Evolutionary conservation across 2,113 vertebrate genomes (phyloP), one percentile per base, ranked within the genome.

Genomic region (Leiothrix lutea): DNA sequence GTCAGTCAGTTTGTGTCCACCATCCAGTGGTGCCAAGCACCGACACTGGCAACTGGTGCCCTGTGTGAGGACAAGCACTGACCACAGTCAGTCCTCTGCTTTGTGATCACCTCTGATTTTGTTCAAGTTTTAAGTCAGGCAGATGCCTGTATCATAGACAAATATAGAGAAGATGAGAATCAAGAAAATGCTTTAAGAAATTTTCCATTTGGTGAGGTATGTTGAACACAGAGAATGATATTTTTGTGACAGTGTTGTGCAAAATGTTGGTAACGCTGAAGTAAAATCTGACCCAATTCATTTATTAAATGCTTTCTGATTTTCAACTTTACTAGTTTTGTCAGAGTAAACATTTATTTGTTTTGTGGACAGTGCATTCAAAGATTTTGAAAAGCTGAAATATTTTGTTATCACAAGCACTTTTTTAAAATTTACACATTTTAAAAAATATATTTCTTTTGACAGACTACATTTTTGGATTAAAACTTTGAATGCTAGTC

Each of bases 271-370:
- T 78, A 50, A 38, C 4, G 9, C 5, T 75, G 6, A 24, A 6
- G 10, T 56, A 71, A 65, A 35, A 36, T 50, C 16, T 58, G 28
- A 50, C 2, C 13, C 21, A 45, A 87, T 5, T 6, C 62, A 35
- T 78, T 36, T 35, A 14, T 78, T 13, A 51, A 74, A 72, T 82
- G 50, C 1, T 51, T 53, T 45, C 14, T 56, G 9, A 75, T 56
- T 13, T 47, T 64, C 11, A 36, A 3, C 6, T 80, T 47, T 56
- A 40, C 4, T 33, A 8, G 0, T 51, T 79, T 74, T 53, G 17
- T 45, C 4, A 0, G 5, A 1, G 9, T 8, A 67, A 71, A 6
- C 1, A 50, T 35, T 47, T 66, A 24, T 25, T 44, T 66, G 1
- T 50, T 92, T 74, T 47, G 13, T 42, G 21, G 16, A 80, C 71